These are phyloP conservation scores for Syrista parreyssii DNA, from an alignment of 2,888 invertebrate species.

Conservation along the genomic window DNA sequence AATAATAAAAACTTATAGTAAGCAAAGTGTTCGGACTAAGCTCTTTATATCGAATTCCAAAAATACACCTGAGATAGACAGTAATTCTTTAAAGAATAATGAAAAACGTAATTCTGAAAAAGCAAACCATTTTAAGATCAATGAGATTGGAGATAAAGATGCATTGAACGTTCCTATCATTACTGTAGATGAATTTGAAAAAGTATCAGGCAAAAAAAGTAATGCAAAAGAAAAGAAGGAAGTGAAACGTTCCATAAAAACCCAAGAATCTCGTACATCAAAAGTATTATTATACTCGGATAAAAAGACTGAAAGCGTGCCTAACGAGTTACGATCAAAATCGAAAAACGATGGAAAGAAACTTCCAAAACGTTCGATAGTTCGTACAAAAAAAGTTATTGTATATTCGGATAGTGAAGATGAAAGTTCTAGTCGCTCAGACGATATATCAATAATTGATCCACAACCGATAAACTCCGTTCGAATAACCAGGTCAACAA, in stretches of 20 bases:
- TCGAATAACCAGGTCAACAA: background rate
- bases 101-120: background rate
- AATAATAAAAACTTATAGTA: background rate
- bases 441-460: background rate
- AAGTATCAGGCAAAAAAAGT: background rate
- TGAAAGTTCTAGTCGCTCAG: background rate
- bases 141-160: background rate
- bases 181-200: background rate
- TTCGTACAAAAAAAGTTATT: background rate
- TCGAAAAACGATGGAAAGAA: background rate
- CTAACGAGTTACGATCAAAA: background rate
- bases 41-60: background rate
- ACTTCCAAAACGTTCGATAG: background rate
- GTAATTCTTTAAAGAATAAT: background rate
- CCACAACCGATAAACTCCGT: background rate
- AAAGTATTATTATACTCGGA: background rate
- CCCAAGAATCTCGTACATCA: background rate
- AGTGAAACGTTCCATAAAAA: background rate
- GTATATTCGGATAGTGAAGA: background rate
- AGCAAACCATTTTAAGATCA: background rate
- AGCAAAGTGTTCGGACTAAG: background rate
- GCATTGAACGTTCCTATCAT: background rate
- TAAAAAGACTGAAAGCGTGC: background rate
- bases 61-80: background rate
- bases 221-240: background rate